Base-by-base conservation (phyloP, 1,140 invertebrate genomes). In the Lepeophtheirus salmonis region DNA sequence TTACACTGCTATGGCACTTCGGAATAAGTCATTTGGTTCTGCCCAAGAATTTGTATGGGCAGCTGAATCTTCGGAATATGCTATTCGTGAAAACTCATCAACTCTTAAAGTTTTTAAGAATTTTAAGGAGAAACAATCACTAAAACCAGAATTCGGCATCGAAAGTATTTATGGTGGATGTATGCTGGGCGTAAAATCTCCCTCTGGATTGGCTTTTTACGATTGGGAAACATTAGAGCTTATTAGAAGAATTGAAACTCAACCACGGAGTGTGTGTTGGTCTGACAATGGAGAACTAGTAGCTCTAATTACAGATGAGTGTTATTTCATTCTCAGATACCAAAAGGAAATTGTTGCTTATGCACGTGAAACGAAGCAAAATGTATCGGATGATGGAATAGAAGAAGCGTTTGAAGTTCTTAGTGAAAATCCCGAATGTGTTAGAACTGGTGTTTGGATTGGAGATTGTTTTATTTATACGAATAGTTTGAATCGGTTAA, bases 381-480 rank as follows among this genome's bases (percentile, higher is more conserved):
- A 78, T 12, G 70, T 88, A 13, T 82, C 84, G 2, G 91, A 96
- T 68, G 95, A 98, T 73, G 91, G 90, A 1, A 83, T 97, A 53
- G 94, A 98, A 70, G 84, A 91, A 67, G 90, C 94, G 0, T 97
- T 98, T 73, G 89, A 96, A 74, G 90, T 67, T 48, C 73, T 89
- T 3, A 82, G 81, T 16, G 90, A 95, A 71, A 83, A 94, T 57
- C 83, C 81, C 63, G 96, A 99, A 73, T 77, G 78, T 12, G 92
- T 99, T 0, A 90, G 89, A 69, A 98, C 95, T 2, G 96, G 91
- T 12, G 70, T 96, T 12, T 99, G 96, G 96, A 86, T 98, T 30
- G 95, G 95, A 2, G 94, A 98, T 71, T 98, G 95, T 70, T 99
- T 99, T 70, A 97, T 99, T 63, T 99, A 98, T 73, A 98, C 95